These are phyloP conservation scores for Drosophila nebulosa DNA, from an alignment of 1,140 invertebrate genomes.

Conservation along the genomic window DNA sequence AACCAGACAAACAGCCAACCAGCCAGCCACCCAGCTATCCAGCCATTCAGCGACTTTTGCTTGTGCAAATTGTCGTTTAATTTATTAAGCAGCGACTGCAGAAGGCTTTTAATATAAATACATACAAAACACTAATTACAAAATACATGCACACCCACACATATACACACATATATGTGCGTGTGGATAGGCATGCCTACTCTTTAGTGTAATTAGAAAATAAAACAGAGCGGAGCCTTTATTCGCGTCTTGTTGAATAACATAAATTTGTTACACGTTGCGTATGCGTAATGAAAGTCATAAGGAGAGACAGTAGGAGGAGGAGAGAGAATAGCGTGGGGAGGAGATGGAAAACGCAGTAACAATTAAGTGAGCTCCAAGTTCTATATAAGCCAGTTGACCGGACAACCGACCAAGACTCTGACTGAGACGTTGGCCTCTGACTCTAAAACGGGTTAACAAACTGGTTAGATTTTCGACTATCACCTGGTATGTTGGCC, in stretches of 20 bases:
- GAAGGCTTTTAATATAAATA: slow-evolving; percentile 66
- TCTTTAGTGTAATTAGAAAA: slow-evolving; percentile 65
- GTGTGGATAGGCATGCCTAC: neutral
- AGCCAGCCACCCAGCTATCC: neutral
- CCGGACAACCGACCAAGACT: neutral
- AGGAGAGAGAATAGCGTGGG: neutral
- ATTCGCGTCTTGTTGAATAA: slow-evolving; percentile 20
- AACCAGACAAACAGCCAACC: neutral
- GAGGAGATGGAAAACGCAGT: neutral
- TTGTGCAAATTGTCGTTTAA: slow-evolving; percentile 78
- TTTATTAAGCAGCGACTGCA: slow-evolving; percentile 70
- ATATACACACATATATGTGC: slow-evolving; percentile 4
- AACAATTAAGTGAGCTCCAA: slow-evolving; percentile 12
- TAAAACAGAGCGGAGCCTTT: slow-evolving; percentile 25
- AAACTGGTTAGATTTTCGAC: slow-evolving; percentile 43
- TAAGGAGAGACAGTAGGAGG: slow-evolving; percentile 28
- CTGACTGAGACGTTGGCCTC: slow-evolving; percentile 34
- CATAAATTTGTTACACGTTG: slow-evolving; percentile 57
- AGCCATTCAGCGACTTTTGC: slow-evolving; percentile 35
- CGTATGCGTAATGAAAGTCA: slow-evolving; percentile 59
- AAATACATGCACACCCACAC: slow-evolving; percentile 33
- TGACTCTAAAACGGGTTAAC: slow-evolving; percentile 45
- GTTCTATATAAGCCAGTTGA: slow-evolving; percentile 14
- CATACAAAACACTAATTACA: slow-evolving; percentile 72
- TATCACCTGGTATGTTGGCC: slow-evolving; percentile 60